Evolutionary conservation across 2,113 vertebrate species (phyloP).

Genomic region (Antigone vipio): DNA sequence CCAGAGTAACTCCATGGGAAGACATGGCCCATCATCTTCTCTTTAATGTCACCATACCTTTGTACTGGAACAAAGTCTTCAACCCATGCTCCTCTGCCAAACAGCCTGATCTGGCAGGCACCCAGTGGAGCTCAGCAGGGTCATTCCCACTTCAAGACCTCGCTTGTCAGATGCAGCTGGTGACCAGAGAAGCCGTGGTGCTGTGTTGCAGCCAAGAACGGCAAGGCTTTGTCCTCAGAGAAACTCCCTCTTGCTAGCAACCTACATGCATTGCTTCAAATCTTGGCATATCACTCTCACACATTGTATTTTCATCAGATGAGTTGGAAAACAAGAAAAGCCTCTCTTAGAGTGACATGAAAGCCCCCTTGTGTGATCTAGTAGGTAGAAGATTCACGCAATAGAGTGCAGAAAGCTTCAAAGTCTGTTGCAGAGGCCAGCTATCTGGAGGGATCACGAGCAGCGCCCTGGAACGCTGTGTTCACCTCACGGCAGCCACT

Average conservation of each 20-base stretch:
- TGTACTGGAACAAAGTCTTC: neutral
- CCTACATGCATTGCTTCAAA: neutral
- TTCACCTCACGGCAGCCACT: neutral
- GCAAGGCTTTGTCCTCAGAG: neutral
- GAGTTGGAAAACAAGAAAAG: neutral
- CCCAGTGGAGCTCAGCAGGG: neutral
- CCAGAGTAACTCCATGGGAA: neutral
- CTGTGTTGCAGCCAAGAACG: neutral
- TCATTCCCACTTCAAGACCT: neutral
- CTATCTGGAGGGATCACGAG: accelerated
- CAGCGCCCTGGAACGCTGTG: neutral
- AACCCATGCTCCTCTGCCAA: neutral
- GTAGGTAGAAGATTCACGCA: neutral
- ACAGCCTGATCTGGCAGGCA: neutral
- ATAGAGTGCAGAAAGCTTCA: neutral
- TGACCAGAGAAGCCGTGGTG: neutral
- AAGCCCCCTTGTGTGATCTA: neutral
- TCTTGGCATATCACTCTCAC: neutral
- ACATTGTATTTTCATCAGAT: neutral
- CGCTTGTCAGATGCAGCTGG: neutral
- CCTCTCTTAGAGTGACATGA: neutral
- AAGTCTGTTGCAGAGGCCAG: neutral
- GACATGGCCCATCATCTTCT: neutral
- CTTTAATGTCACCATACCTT: neutral
- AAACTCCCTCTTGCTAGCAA: neutral